phyloP scores from a whole-genome alignment of 2,888 invertebrate species.

The Clistopyga incitator region DNA sequence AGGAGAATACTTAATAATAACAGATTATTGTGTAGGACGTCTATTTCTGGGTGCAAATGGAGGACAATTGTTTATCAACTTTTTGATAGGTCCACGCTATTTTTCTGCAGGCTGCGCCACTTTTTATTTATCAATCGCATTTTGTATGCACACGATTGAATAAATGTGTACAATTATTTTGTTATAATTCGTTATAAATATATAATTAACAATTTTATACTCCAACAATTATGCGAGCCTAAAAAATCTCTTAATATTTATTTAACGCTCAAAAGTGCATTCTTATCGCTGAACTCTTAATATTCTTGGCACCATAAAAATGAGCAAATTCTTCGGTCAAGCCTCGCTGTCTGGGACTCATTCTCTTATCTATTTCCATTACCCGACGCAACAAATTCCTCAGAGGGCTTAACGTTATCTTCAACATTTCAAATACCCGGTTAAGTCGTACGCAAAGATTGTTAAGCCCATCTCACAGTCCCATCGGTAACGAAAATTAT shows the following conservation, averaged over 20 bases:
- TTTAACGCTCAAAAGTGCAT: not conserved
- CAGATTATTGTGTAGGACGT: not conserved
- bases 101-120: not conserved
- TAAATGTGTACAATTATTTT: not conserved
- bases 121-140: not conserved
- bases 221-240: too few species aligned
- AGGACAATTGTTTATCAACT: constrained; percentile 18
- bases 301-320: not conserved
- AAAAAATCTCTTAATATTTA: not conserved
- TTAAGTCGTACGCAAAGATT: not conserved
- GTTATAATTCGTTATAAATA: too few species aligned
- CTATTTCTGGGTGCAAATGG: not conserved
- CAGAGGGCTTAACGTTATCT: not conserved
- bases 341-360: not conserved
- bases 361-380: constrained; percentile 6
- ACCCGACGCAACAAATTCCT: not conserved
- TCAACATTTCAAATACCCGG: not conserved
- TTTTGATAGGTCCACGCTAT: not conserved
- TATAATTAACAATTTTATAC: too few species aligned
- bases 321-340: not conserved
- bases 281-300: too few species aligned
- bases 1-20: constrained; percentile 31
- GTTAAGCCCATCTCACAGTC: not conserved
- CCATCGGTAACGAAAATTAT: not conserved
- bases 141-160: not conserved